Evolutionary conservation across 1,140 invertebrate species (phyloP).

Genomic region (Potamilus streckersoni): DNA sequence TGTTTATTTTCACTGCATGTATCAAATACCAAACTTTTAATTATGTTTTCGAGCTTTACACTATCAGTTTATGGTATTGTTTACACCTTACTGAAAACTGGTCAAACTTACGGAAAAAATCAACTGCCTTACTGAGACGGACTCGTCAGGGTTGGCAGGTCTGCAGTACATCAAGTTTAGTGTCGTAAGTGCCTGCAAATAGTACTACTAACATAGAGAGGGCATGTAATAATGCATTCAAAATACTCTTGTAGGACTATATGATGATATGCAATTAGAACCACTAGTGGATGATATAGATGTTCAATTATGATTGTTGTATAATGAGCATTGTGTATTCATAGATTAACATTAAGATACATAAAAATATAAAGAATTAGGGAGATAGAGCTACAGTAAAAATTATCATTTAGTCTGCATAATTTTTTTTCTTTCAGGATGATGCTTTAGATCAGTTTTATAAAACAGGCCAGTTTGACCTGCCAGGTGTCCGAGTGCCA

Average conservation of each 20-base stretch:
- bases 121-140: too few relatives aligned
- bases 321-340: neutral
- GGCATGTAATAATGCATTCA: neutral
- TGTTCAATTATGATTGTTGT: neutral
- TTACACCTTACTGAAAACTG: too few relatives aligned
- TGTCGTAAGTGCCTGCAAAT: too few relatives aligned
- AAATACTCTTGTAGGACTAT: neutral
- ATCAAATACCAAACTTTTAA: too few relatives aligned
- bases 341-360: neutral
- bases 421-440: conserved; percentile 50
- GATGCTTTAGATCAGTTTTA: conserved; percentile 60
- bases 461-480: conserved; percentile 53
- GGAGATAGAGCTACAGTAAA: neutral
- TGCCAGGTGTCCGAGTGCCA: conserved; percentile 35
- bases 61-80: too few relatives aligned
- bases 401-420: neutral
- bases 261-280: neutral
- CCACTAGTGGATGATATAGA: neutral
- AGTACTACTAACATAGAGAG: too few relatives aligned
- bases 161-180: too few relatives aligned
- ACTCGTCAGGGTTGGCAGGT: too few relatives aligned
- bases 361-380: neutral
- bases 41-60: too few relatives aligned
- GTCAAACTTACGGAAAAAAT: too few relatives aligned
- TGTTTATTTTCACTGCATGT: too few relatives aligned